phyloP scores from a whole-genome alignment of 2,797 vertebrate genomes.

The Myiotriccus ornatus region DNA sequence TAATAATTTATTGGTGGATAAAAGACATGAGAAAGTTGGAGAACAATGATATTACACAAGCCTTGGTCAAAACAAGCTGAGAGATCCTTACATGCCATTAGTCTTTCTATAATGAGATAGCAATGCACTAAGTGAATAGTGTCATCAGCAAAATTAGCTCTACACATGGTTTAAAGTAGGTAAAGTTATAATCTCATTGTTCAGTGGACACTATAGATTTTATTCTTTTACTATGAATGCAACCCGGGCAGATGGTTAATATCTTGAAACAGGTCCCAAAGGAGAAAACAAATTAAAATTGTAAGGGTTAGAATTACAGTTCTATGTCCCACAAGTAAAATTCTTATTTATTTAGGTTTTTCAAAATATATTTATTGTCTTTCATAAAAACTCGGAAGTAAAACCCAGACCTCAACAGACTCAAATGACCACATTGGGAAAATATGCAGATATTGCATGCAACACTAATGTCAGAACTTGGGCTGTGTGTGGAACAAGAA shows the following conservation, averaged over 20 bases:
- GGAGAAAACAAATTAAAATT: conserved; percentile 1
- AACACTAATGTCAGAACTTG: neutral
- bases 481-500: neutral
- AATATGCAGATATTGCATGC: conserved; percentile 21
- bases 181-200: neutral
- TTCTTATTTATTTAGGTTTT: neutral
- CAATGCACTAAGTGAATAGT: neutral
- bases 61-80: neutral
- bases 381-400: neutral
- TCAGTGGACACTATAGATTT: neutral
- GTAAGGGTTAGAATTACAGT: neutral
- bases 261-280: neutral
- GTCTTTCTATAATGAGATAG: neutral
- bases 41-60: neutral
- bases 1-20: neutral
- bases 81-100: neutral
- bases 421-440: neutral
- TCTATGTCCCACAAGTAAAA: neutral
- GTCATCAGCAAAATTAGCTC: neutral
- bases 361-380: conserved; percentile 13
- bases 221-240: neutral
- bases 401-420: neutral
- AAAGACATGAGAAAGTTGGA: neutral
- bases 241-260: neutral
- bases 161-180: neutral